Evolutionary conservation across 2,888 invertebrate genomes (phyloP).

Genomic region (Hirtodrosophila confusa): DNA sequence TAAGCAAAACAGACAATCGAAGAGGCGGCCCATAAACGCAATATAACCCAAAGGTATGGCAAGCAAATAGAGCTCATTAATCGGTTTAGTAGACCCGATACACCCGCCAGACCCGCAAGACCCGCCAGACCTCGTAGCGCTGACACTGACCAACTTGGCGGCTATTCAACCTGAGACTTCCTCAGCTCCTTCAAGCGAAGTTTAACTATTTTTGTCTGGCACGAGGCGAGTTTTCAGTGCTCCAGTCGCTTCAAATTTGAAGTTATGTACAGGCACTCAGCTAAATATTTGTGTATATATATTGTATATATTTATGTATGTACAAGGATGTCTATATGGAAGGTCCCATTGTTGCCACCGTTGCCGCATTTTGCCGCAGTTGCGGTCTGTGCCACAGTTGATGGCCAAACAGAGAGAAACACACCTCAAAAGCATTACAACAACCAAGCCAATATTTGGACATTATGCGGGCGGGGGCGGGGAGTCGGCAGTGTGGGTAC

Average conservation of each 20-base stretch:
- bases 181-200: conserved; percentile 11
- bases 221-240: conserved; percentile 21
- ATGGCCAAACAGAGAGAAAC: conserved; percentile 62
- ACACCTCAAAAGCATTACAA: conserved; percentile 79
- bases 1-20: conserved; percentile 57
- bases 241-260: conserved; percentile 29
- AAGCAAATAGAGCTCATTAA: conserved; percentile 76
- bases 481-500: neutral
- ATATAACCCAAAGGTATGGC: conserved; percentile 58
- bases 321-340: neutral
- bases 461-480: conserved; percentile 54
- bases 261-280: conserved; percentile 34
- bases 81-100: conserved; percentile 68
- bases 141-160: conserved; percentile 52
- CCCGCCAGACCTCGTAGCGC: conserved; percentile 1
- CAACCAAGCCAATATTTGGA: conserved; percentile 77
- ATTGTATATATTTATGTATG: neutral
- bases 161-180: conserved; percentile 41
- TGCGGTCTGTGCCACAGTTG: conserved; percentile 44
- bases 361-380: conserved; percentile 10
- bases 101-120: too few species aligned
- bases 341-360: conserved; percentile 24
- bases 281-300: conserved; percentile 11
- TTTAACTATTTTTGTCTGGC: conserved; percentile 27
- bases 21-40: conserved; percentile 40